Evolutionary conservation across 53 echinoderm and acorn worm genomes (phyloP), one percentile per base, ranked within the genome.

Genomic region (Paelopatides confundens): DNA sequence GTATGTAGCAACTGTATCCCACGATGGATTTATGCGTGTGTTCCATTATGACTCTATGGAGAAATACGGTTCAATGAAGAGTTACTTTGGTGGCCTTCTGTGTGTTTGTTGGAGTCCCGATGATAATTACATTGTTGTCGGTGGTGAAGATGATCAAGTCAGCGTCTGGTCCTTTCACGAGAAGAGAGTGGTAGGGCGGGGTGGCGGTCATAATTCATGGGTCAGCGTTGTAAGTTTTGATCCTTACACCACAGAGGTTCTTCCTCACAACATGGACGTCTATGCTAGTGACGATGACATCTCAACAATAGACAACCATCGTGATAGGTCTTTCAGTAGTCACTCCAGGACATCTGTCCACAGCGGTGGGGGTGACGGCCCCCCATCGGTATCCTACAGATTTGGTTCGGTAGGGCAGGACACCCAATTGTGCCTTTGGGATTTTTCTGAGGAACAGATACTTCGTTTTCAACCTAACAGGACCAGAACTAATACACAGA

Each of bases 51-150:
- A 95, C 63, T 93, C 98, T 10, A 95, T 98, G 95, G 98, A 98
- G 82, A 86, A 95, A 30, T 91, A 90, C 47, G 94, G 95, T n/a
- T 92, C 92, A 63, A 98, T 98, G 98, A 98, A 95, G 87, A 98
- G 97, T 69, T 98, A 98, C 86, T 97, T 98, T 89, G 98, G 98
- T 50, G 97, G 98, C 4, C 78, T 98, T 54, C 86, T 91, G 10
- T 98, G 98, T 94, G 95, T 98, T 27, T 94, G 98, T 91, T 98
- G 98, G 98, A 98, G 98, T 43, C 98, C 98, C 0, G 97, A 98
- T 81, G 91, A 92, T 76, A 93, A 87, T 90, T 98, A 98, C 65
- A 83, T 98, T 85, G 95, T 95, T 3, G 93, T 93, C 0, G 98
- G 98, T 3, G 98, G 98, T 0, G 98, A 98, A 82, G 98, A 98